These are phyloP conservation scores for Aurelia sp. DNA, from an alignment of 30 jellyfish, hydroid and myxozoan genomes.

Conservation along the genomic window DNA sequence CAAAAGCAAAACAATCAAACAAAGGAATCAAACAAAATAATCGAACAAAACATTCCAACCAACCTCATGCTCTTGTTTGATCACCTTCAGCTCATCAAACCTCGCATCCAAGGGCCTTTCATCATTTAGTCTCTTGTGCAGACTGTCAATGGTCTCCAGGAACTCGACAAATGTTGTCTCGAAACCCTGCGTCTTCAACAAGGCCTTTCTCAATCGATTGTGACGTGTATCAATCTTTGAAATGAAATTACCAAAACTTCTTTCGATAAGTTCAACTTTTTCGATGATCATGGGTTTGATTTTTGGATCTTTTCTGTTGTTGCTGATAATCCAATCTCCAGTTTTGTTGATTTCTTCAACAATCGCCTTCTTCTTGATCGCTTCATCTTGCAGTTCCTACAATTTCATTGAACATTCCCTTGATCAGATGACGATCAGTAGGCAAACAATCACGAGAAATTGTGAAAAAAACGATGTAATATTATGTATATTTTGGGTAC, in stretches of 20 bases:
- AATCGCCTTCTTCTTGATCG: conserved; percentile 58
- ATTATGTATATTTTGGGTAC: too few relatives aligned
- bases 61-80: conserved; percentile 91
- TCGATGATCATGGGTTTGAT: conserved; percentile 68
- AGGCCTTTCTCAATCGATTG: conserved; percentile 74
- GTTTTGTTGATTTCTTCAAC: conserved; percentile 69
- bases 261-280: conserved; percentile 71
- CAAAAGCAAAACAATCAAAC: too few relatives aligned
- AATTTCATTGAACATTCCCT: neutral
- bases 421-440: too few relatives aligned
- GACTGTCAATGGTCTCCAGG: conserved; percentile 57
- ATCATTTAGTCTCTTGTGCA: conserved; percentile 71
- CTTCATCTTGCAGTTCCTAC: conserved; percentile 84
- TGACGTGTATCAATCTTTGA: conserved; percentile 80
- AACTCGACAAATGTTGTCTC: conserved; percentile 71
- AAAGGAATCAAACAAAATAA: too few relatives aligned
- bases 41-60: neutral
- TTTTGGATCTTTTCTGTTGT: conserved; percentile 63
- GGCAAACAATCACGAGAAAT: too few relatives aligned
- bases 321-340: conserved; percentile 76
- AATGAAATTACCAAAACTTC: conserved; percentile 41
- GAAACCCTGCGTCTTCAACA: conserved; percentile 87
- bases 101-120: conserved; percentile 77
- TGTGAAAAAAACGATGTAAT: too few relatives aligned
- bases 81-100: conserved; percentile 68